A percentile compares a stretch with the other conserved stretches of the same genome.
phyloP scores from a whole-genome alignment of 2,113 vertebrate genomes.

The Ceratotherium simum region DNA sequence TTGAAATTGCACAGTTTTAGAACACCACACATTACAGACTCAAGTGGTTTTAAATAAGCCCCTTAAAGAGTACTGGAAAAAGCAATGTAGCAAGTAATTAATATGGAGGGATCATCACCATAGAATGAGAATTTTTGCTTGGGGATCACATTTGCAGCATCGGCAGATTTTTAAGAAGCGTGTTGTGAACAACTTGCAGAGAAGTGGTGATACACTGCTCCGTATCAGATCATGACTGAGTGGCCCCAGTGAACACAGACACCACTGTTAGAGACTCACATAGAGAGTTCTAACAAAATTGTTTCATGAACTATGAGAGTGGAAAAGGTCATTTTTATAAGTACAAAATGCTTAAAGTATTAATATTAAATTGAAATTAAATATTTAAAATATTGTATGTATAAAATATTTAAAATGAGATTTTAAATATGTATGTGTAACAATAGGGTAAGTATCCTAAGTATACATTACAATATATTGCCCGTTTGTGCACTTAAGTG shows the following conservation, averaged over 20 bases:
- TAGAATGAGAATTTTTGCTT: background rate
- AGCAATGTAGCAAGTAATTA: background rate
- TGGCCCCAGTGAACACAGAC: background rate
- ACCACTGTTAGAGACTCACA: background rate
- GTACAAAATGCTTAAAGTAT: background rate
- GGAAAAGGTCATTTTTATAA: background rate
- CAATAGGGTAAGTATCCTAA: background rate
- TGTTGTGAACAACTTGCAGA: background rate
- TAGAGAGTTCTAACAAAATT: background rate
- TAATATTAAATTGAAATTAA: too few relatives aligned
- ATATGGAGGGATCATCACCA: background rate
- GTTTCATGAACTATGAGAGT: background rate
- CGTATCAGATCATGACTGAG: background rate
- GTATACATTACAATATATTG: background rate
- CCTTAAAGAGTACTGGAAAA: conserved; percentile 39
- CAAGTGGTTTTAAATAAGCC: conserved; percentile 46
- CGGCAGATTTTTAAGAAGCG: conserved; percentile 14
- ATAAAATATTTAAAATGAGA: background rate
- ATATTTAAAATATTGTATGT: background rate
- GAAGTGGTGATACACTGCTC: background rate
- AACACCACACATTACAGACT: conserved; percentile 11
- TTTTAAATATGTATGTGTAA: background rate
- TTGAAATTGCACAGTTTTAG: conserved; percentile 26
- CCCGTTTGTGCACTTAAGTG: background rate
- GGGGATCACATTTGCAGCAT: background rate